Evolutionary conservation across 2,113 vertebrate genomes (phyloP), one percentile per base, ranked within the genome.

Genomic region (Prietella phreatophila): DNA sequence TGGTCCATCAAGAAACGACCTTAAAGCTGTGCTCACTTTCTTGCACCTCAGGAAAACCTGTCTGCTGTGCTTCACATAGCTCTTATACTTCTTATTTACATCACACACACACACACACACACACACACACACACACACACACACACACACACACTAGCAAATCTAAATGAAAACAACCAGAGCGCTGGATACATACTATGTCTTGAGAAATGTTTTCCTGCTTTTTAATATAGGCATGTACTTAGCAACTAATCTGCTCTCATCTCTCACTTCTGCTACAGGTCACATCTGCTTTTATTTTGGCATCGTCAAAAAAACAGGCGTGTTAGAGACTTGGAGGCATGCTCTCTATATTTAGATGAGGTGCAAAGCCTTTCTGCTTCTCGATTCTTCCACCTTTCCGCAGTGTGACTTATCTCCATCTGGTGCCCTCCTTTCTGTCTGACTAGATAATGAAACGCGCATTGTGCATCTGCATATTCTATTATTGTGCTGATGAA

Each of bases 11-110:
- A 83, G 53, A 82, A 36, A 33, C 47, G 75, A 27, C 53, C 33
- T 75, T 87, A 81, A 90, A 76, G 63, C 56, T 90, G 85, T 89
- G 83, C 60, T 53, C 60, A 71, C 61, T 85, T 83, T 86, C 86
- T 58, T 11, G 65, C 79, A 73, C 50, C 61, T 25, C 50, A n/a
- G 25, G 19, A 75, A 63, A 82, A 67, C 22, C 30, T 85, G 65
- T 30, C 19, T 58, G 33, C 27, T 67, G 55, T 78, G 27, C 42
- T 42, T 50, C 2, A 53, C 13, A n/a, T 2, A 53, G 36, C 15
- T 56, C 27, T 20, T 50, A 13, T 20, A 30, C 4, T 55, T 55
- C 17, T 5, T 30, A 17, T 80, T 55, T 53, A 56, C 50, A 55
- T 30, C 14, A 17, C 3, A n/a, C 39, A 83, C 20, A 83, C 11